A percentile compares a stretch with the other conserved stretches of the same genome.
Evolutionary conservation across 2,113 vertebrate species (phyloP).

Genomic region (Hemiprocne comata): DNA sequence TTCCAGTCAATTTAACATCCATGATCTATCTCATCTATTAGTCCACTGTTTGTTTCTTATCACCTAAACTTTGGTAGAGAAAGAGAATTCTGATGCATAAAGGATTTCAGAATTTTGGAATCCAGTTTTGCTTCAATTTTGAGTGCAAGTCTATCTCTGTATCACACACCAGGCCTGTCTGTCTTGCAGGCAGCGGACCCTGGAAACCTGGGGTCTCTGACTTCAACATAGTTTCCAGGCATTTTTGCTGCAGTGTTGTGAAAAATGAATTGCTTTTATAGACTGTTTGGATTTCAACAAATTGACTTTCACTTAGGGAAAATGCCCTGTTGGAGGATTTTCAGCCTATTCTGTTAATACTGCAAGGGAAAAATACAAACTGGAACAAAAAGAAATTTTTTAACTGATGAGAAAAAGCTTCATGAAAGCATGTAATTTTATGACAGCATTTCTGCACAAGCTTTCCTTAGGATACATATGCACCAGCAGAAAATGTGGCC

Average conservation of each 20-base stretch:
- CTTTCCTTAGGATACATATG: not conserved
- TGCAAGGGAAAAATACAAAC: not conserved
- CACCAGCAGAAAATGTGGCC: not conserved
- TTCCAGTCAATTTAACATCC: not conserved
- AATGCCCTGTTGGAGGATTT: not conserved
- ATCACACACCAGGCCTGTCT: not conserved
- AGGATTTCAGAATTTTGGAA: not conserved
- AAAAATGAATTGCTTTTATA: constrained; percentile 18
- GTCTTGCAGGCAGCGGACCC: accelerated
- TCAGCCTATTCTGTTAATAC: constrained; percentile 6
- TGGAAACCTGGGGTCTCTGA: not conserved
- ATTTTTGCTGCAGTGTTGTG: not conserved
- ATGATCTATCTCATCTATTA: not conserved
- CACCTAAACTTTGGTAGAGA: not conserved
- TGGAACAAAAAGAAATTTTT: not conserved
- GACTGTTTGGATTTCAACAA: constrained; percentile 3
- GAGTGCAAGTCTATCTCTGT: not conserved
- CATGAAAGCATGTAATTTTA: not conserved
- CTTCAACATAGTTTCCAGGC: not conserved
- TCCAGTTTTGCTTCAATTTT: not conserved
- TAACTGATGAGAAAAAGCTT: not conserved
- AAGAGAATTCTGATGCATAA: not conserved
- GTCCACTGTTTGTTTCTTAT: not conserved
- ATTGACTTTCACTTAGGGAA: constrained; percentile 1
- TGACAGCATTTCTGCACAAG: not conserved